phyloP scores from a whole-genome alignment of 2,113 vertebrate genomes.

The Nettapus auritus region DNA sequence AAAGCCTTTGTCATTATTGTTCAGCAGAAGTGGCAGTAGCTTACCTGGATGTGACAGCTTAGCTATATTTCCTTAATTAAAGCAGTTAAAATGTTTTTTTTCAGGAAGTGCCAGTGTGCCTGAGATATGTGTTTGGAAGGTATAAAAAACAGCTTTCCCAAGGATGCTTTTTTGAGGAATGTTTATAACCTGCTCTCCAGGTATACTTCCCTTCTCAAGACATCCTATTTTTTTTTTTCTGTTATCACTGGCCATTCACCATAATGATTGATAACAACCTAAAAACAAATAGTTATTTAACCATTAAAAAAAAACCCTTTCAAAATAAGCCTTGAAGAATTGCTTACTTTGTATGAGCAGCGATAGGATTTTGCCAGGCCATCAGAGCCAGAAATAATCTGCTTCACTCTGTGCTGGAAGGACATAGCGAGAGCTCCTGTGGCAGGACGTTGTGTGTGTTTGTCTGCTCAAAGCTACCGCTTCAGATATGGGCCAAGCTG shows the following conservation, averaged over 20 bases:
- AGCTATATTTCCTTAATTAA: slow-evolving; percentile 24
- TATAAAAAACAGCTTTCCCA: background rate
- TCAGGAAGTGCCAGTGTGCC: background rate
- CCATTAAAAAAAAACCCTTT: slow-evolving; percentile 23
- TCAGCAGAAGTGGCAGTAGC: background rate
- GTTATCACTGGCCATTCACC: background rate
- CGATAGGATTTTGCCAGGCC: background rate
- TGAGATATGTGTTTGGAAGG: background rate
- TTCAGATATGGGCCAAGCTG: background rate
- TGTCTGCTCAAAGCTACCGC: slow-evolving; percentile 16
- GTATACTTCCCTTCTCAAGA: slow-evolving; percentile 47
- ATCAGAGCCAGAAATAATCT: slow-evolving; percentile 67
- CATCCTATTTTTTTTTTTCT: slow-evolving; percentile 26
- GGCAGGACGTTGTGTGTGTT: background rate
- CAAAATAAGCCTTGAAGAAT: slow-evolving; percentile 31
- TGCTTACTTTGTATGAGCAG: background rate
- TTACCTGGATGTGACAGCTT: background rate
- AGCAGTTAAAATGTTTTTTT: slow-evolving; percentile 25
- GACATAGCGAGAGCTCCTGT: background rate
- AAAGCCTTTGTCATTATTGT: background rate
- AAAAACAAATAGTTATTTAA: slow-evolving; percentile 57
- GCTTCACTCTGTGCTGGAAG: slow-evolving; percentile 18
- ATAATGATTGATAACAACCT: background rate
- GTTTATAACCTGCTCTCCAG: slow-evolving; percentile 16
- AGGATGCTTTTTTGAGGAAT: slow-evolving; percentile 30